Evolutionary conservation across 2,113 vertebrate genomes (phyloP).

Genomic region (Herpetotheres cachinnans): DNA sequence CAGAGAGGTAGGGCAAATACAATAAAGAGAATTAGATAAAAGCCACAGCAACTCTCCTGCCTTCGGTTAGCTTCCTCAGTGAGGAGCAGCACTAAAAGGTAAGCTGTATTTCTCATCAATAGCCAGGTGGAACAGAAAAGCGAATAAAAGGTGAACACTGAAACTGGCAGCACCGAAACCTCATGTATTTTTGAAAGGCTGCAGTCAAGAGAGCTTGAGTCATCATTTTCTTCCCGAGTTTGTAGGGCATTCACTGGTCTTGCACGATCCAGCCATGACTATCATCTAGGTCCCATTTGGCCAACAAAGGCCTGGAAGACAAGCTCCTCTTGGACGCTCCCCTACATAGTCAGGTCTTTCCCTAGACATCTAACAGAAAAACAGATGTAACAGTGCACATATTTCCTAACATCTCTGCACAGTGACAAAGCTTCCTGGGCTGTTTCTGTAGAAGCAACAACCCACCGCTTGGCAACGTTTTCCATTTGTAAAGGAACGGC

Average conservation of each 20-base stretch:
- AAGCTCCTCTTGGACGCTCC: neutral
- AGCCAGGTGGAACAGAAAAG: neutral
- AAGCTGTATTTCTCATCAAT: neutral
- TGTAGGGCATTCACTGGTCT: neutral
- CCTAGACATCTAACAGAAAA: neutral
- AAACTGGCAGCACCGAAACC: neutral
- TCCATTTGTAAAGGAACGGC: neutral
- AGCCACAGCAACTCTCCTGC: neutral
- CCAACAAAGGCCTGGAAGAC: neutral
- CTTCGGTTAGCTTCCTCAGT: neutral
- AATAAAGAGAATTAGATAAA: neutral
- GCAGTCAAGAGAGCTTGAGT: neutral
- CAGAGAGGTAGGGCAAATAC: neutral
- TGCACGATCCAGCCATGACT: neutral
- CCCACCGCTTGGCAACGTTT: neutral
- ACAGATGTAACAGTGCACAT: neutral
- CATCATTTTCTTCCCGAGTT: neutral
- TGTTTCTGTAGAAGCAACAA: neutral
- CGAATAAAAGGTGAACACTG: neutral
- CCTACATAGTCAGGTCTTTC: neutral
- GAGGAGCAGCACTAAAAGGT: neutral
- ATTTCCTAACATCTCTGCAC: neutral
- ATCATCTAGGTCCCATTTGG: neutral
- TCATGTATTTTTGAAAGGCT: neutral
- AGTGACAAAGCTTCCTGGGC: neutral